phyloP scores from a whole-genome alignment of 2,888 invertebrate genomes.

The Drosophila hamatofila region DNA sequence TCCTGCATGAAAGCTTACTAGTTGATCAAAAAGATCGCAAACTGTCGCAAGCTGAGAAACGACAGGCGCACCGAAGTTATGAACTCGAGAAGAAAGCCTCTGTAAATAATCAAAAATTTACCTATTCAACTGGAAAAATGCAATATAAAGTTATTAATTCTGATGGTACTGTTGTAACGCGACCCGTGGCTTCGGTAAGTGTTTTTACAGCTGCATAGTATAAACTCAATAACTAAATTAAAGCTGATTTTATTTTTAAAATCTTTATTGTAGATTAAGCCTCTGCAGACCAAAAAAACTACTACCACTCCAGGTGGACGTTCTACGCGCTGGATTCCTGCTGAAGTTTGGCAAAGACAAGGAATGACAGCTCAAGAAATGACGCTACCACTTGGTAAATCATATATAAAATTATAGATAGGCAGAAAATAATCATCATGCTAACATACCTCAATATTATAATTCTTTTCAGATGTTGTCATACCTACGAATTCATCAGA shows the following conservation, averaged over 20 bases:
- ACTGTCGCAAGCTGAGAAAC: slow-evolving; percentile 96
- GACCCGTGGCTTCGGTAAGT: slow-evolving; percentile 89
- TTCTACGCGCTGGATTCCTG: slow-evolving; percentile 92
- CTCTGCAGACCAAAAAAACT: slow-evolving; percentile 90
- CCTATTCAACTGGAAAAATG: slow-evolving; percentile 85
- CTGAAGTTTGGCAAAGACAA: slow-evolving; percentile 96
- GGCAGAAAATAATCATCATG: too few species aligned
- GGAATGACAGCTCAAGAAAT: slow-evolving; percentile 98
- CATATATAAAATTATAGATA: not conserved
- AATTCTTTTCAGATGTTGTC: slow-evolving; percentile 90
- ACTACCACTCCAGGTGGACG: slow-evolving; percentile 85
- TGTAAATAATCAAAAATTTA: slow-evolving; percentile 87
- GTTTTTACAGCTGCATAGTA: not conserved
- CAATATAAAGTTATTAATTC: slow-evolving; percentile 88
- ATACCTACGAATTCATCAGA: slow-evolving; percentile 96
- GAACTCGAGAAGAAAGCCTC: slow-evolving; percentile 97
- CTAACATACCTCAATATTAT: not conserved
- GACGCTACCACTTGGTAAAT: slow-evolving; percentile 93
- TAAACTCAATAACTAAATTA: not conserved
- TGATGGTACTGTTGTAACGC: slow-evolving; percentile 88
- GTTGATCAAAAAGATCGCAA: slow-evolving; percentile 98
- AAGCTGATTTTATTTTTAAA: not conserved
- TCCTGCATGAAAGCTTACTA: slow-evolving; percentile 97
- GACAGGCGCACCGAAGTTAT: slow-evolving; percentile 95
- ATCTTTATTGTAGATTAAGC: slow-evolving; percentile 87